A percentile compares a stretch with the other conserved stretches of the same genome.
Evolutionary conservation across 2,797 vertebrate species (phyloP).

Genomic region (Ptychobarbus kaznakovi): DNA sequence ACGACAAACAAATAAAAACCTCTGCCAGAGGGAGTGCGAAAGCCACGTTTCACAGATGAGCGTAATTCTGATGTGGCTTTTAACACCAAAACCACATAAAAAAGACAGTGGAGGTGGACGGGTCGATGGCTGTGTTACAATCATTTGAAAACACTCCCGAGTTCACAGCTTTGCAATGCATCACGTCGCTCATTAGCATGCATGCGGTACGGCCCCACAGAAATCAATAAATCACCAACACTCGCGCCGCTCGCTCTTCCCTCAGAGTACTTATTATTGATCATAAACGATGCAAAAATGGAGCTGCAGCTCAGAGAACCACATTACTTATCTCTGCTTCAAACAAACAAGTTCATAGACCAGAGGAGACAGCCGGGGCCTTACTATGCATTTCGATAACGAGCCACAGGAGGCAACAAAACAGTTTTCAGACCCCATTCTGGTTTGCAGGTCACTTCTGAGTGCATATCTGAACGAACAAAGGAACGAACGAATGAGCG

Average conservation of each 20-base stretch:
- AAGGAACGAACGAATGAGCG: background rate
- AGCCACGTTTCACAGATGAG: slow-evolving; percentile 46
- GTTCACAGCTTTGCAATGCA: slow-evolving; percentile 69
- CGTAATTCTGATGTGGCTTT: slow-evolving; percentile 56
- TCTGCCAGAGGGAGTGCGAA: slow-evolving; percentile 43
- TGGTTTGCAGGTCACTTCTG: background rate
- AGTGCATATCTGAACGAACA: background rate
- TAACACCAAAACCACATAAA: slow-evolving; percentile 55
- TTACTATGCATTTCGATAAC: background rate
- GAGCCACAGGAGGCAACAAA: background rate
- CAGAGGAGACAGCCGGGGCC: background rate
- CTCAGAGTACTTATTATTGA: slow-evolving; percentile 74
- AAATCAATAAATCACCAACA: slow-evolving; percentile 75
- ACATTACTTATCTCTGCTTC: slow-evolving; percentile 23
- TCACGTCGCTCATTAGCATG: slow-evolving; percentile 75
- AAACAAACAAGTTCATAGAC: slow-evolving; percentile 17
- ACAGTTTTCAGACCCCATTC: background rate
- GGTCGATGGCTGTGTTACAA: slow-evolving; percentile 56
- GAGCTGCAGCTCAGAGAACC: slow-evolving; percentile 59
- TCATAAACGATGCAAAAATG: slow-evolving; percentile 70
- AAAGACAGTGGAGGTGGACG: slow-evolving; percentile 44
- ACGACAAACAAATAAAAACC: slow-evolving; percentile 31
- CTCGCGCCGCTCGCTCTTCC: slow-evolving; percentile 65
- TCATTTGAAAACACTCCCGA: slow-evolving; percentile 52
- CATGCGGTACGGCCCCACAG: slow-evolving; percentile 66